Base-by-base conservation (phyloP, 2,797 vertebrate genomes). In the Sebastes steindachneri region DNA sequence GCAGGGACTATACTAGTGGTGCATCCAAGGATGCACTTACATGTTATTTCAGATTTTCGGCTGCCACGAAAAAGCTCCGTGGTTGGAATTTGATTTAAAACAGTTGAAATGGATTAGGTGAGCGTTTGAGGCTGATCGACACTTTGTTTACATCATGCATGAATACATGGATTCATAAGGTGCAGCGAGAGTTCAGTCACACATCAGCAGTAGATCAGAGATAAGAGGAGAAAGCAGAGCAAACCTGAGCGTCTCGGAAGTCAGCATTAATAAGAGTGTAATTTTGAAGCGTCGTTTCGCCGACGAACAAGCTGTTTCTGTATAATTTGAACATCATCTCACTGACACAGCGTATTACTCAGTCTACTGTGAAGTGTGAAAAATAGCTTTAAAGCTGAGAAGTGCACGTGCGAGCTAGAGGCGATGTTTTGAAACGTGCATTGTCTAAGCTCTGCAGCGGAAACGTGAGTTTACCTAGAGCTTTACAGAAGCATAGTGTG, bases 241-340 rank as follows among this genome's bases (percentile, higher is more conserved):
- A 58, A 68, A 73, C 58, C 17, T 5, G n/a, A 53, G 10, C 7
- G 17, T 73, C 11, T 48, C 25, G n/a, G 15, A 33, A 41, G 9
- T 59, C 59, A 21, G 15, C 31, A 60, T 62, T 53, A 70, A 64
- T 69, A 51, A 48, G 28, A 53, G 15, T 35, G 9, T 48, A n/a
- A 53, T 73, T 59, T 26, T 25, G 10, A 55, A 57, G 45, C 21
- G 0, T 25, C 5, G 1, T 17, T 71, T 75, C 55, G 2, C 31
- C 0, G 4, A 60, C 55, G 70, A 75, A 83, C 60, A 83, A 79
- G 48, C 51, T 48, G 37, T 48, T 71, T 62, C 45, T 57, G 35
- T 67, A 37, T 78, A 68, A 67, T 82, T 79, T 68, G 12, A 62
- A 75, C 57, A 79, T 54, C 7, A 75, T 31, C 63, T 64, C 58